Evolutionary conservation across 2,888 invertebrate species (phyloP).

Genomic region (Tipula helvola): DNA sequence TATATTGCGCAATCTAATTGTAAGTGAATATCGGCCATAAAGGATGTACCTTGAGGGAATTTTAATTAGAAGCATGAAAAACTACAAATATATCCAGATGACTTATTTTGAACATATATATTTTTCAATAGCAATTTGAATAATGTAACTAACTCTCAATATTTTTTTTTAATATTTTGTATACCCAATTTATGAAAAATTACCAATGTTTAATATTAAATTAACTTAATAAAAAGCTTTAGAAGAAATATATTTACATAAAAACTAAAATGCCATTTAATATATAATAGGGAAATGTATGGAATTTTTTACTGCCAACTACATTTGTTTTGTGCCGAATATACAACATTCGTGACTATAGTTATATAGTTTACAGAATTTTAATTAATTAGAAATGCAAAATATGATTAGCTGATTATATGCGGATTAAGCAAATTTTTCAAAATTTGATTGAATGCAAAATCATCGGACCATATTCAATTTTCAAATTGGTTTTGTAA

Average conservation of each 20-base stretch:
- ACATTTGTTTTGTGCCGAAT: too few species aligned
- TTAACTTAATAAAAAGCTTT: not conserved
- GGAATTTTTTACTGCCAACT: too few species aligned
- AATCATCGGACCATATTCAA: not conserved
- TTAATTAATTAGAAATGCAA: not conserved
- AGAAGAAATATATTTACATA: not conserved
- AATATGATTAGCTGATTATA: not conserved
- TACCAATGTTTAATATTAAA: not conserved
- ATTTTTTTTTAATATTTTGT: not conserved
- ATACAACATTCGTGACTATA: too few species aligned
- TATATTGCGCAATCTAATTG: too few species aligned
- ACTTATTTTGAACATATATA: not conserved
- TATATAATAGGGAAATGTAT: too few species aligned
- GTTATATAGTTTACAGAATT: too few species aligned
- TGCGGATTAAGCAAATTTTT: not conserved
- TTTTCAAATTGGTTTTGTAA: not conserved
- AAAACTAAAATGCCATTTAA: not conserved
- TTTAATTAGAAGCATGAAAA: too few species aligned
- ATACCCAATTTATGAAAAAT: not conserved
- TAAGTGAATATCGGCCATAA: too few species aligned
- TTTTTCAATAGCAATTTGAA: not conserved
- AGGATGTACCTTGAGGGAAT: too few species aligned
- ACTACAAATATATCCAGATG: not conserved
- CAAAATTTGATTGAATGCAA: not conserved
- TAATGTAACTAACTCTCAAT: not conserved